Evolutionary conservation across 2,888 invertebrate species (phyloP), one percentile per base, ranked within the genome.

Genomic region (Tuberolachnus salignus): DNA sequence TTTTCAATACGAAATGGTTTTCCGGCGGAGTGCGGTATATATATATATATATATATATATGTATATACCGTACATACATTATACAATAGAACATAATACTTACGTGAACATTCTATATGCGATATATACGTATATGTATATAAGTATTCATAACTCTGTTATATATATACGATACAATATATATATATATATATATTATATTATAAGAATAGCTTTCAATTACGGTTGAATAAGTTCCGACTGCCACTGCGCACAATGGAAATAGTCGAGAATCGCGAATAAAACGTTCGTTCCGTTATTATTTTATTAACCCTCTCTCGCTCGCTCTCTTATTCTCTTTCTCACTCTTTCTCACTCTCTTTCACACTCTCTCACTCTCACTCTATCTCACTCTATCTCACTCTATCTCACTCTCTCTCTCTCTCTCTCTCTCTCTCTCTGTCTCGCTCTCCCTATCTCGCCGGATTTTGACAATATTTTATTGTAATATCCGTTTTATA

Each of bases 121-220:
- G 59, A 16, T 51, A 51, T 46, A 61, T 61, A 61, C 1, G n/a
- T 61, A 34, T 61, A 16, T 16, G 10, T 16, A 9, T 61, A n/a
- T 61, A 42, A 4, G 34, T 26, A 59, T 59, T 59, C 59, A 59
- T n/a, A 26, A 59, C n/a, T 23, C 59, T 14, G 26, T 59, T 59
- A 34, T 34, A 4, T 59, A 34, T 34, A 4, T 34, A 59, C 16
- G 26, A 26, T 59, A 14, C 16, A 14, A 23, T 59, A 59, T 26
- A 59, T 9, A 59, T 19, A 21, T 55, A 23, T 23, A 23, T 23
- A 61, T 16, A 26, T n/a, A 26, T 14, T 10, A 10, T 49, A 6
- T 49, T 49, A 13, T n/a, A 14, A 21, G 19, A 63, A 42, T 44
- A 63, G 63, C 21, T 63, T 63, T 63, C 63, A 63, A 63, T 63